Percentiles rank a stretch among this genome's conserved stretches.
These are phyloP conservation scores for Scrobipalpa costella DNA, from an alignment of 2,888 invertebrate genomes.

Conservation along the genomic window DNA sequence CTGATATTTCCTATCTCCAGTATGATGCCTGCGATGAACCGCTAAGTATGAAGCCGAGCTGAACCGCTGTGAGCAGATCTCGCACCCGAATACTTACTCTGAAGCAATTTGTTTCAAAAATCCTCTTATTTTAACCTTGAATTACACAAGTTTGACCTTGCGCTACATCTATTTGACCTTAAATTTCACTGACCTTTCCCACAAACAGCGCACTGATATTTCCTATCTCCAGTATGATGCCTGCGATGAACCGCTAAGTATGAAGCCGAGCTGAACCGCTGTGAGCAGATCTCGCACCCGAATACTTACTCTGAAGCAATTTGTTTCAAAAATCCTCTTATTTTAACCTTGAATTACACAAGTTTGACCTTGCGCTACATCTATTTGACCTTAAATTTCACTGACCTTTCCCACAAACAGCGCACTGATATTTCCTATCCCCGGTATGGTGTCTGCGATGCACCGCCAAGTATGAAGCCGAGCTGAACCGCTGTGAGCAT, in stretches of 20 bases:
- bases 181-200: constrained; percentile 54
- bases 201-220: constrained; percentile 62
- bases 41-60: constrained; percentile 71
- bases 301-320: constrained; percentile 53
- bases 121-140: not conserved
- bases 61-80: constrained; percentile 64
- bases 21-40: constrained; percentile 67
- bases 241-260: constrained; percentile 71
- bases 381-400: not conserved
- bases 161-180: not conserved
- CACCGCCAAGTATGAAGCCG: constrained; percentile 69
- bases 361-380: not conserved
- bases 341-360: not conserved
- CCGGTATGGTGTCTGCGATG: constrained; percentile 68
- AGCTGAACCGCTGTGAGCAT: constrained; percentile 69
- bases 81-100: constrained; percentile 65
- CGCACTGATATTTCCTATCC: constrained; percentile 63
- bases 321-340: not conserved
- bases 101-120: not conserved
- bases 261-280: constrained; percentile 70
- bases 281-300: constrained; percentile 62
- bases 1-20: constrained; percentile 61
- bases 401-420: constrained; percentile 65
- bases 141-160: not conserved
- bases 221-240: constrained; percentile 63